Base-by-base conservation (phyloP, 2,113 vertebrate species). In the Tamias sibiricus region DNA sequence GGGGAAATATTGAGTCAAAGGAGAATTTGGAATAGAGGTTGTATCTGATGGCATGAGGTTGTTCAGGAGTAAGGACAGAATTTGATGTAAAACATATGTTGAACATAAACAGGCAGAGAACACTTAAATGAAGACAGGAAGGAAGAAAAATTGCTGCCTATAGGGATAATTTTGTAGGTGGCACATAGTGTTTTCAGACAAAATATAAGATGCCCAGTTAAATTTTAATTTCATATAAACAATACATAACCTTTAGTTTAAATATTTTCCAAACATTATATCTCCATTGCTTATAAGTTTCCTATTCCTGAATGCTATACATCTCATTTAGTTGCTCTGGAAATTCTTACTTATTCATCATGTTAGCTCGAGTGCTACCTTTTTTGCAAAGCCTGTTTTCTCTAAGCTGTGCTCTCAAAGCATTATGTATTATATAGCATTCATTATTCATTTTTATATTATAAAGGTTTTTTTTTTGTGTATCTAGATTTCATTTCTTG, bases 1-100 rank as follows among this genome's bases (percentile, higher is more conserved):
- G 12, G 19, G 42, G 91, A 95, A 94, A 90, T 88, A 90, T 20
- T 71, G 54, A 93, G 66, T 94, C 83, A 90, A 87, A 74, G 85
- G 47, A 92, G 47, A 92, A 87, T 82, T 59, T 12, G 54, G 54
- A 30, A 69, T 40, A 81, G 87, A 90, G 80, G 76, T 92, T 89
- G 84, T 81, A 96, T 95, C 2, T 77, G 87, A 95, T 74, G 47
- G 52, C 30, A 90, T 28, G n/a, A 87, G 28, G 76, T 57, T 32
- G 32, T 71, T 95, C 68, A 64, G 28, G 64, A 84, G 87, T 76
- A 76, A 80, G 37, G 37, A 74, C 72, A 87, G 44, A 19, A 22
- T 76, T 5, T 87, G 72, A 94, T 64, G 47, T 1, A 54, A 96
- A 95, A 79, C 24, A 19, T 12, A n/a, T 47, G 87, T 87, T 59